These are phyloP conservation scores for Parotia lawesii DNA, from an alignment of 2,113 vertebrate species.

Conservation along the genomic window DNA sequence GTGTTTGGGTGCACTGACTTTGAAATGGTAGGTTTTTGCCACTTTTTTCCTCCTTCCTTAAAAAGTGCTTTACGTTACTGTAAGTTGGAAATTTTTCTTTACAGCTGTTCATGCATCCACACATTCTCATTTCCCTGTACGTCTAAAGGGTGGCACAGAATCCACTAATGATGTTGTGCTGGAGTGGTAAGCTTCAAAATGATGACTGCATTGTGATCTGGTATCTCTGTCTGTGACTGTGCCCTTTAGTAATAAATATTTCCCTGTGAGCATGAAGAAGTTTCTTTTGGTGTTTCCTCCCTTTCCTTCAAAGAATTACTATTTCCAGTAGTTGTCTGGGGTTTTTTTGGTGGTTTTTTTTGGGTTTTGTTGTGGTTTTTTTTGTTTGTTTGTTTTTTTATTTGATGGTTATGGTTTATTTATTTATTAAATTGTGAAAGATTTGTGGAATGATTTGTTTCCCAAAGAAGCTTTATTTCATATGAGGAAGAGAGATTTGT, in stretches of 20 bases:
- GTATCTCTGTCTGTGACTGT: not conserved
- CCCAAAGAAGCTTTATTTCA: not conserved
- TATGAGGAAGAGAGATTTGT: not conserved
- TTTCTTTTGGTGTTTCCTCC: not conserved
- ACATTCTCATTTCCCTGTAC: rapidly evolving
- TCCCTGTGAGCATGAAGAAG: rapidly evolving
- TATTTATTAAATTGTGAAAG: not conserved
- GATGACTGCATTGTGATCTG: not conserved
- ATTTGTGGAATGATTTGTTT: not conserved
- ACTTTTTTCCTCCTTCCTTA: not conserved
- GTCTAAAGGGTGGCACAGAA: not conserved
- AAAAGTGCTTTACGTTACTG: not conserved
- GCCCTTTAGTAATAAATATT: not conserved
- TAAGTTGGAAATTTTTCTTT: not conserved
- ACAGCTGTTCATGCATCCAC: not conserved
- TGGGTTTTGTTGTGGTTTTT: no score
- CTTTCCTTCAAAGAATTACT: not conserved
- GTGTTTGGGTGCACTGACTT: not conserved
- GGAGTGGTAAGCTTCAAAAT: not conserved
- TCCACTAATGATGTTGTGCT: not conserved
- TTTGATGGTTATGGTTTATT: not conserved
- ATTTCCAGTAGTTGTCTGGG: not conserved
- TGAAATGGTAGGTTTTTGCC: not conserved
- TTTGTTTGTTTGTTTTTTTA: not conserved
- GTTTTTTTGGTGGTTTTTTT: no score